Base-by-base conservation (phyloP, 2,113 vertebrate genomes). In the Ctenodactylus gundi region DNA sequence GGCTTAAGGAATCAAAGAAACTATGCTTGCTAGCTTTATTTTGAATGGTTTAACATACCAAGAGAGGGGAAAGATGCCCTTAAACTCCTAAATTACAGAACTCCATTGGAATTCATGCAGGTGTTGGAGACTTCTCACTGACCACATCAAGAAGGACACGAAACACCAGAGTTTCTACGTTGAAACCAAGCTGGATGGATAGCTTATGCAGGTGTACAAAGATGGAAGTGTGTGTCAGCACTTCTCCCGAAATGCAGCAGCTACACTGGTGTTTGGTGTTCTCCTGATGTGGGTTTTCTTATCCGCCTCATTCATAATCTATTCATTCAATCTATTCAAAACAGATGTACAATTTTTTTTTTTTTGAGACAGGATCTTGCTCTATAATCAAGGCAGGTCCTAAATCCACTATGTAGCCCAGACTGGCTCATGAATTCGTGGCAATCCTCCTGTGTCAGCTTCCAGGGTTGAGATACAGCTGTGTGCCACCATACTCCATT, bases 1-100 rank as follows among this genome's bases (percentile, higher is more conserved):
- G 99, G 99, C 99, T 0, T 99, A 99, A 31, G 99, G 99, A 53
- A 99, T 99, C 95, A 99, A 99, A 97, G 99, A 99, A 97, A 99
- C 97, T 57, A 99, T 99, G 99, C 98, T 99, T 29, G 99, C 99
- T 0, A 99, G 88, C 98, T 99, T 31, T 99, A 99, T 97, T 99
- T 99, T 4, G 99, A 99, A 3, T 98, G 99, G 27, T 98, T 99
- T 75, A 99, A 99, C 41, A 98, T 99, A 77, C 99, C 99, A 3
- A 99, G 98, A 97, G 99, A 98, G 36, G 99, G 99, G n/a, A 98
- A 99, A 41, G 99, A 99, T 70, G 99, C 99, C 31, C 98, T 98
- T 81, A 99, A 99, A 90, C 99, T 99, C 81, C 96, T 99, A 60
- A 99, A 99, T 97, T 99, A 99, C 94, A 98, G 99, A 67, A 98